Evolutionary conservation across 2,888 invertebrate species (phyloP).

Genomic region (Bugulina stolonifera): DNA sequence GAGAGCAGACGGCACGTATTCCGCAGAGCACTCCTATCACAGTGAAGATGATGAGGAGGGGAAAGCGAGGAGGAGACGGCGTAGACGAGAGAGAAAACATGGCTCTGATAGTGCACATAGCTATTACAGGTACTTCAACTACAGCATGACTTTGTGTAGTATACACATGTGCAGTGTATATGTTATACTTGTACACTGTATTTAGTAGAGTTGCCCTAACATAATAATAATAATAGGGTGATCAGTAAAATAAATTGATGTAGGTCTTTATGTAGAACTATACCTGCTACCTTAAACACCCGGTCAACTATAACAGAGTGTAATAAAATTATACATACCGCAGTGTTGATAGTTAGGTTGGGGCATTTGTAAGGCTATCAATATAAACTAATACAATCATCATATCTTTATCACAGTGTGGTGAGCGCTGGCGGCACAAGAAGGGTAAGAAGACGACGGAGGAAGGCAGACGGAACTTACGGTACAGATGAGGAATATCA

Average conservation of each 20-base stretch:
- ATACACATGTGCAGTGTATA: too few relatives aligned
- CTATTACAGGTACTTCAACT: constrained; percentile 34
- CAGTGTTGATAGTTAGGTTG: too few relatives aligned
- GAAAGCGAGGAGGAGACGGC: constrained; percentile 39
- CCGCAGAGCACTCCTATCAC: constrained; percentile 46
- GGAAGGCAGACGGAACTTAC: constrained; percentile 47
- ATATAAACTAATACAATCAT: too few relatives aligned
- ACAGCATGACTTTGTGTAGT: too few relatives aligned
- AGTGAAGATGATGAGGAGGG: constrained; percentile 47
- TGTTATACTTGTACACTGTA: too few relatives aligned
- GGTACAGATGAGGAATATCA: constrained; percentile 47
- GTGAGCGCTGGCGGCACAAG: constrained; percentile 49
- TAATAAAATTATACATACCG: too few relatives aligned
- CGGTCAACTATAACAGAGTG: too few relatives aligned
- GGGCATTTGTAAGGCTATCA: too few relatives aligned
- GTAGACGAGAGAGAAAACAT: constrained; percentile 46
- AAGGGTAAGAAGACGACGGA: constrained; percentile 39
- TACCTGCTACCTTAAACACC: too few relatives aligned
- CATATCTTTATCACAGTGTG: constrained; percentile 37
- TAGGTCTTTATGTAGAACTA: too few relatives aligned
- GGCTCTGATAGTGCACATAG: constrained; percentile 46
- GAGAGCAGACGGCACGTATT: constrained; percentile 46
- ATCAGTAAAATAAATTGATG: background rate
- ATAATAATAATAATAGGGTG: too few relatives aligned
- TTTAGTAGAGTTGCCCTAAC: too few relatives aligned